A percentile compares a stretch with the other conserved stretches of the same genome.
phyloP scores from a whole-genome alignment of 2,797 vertebrate species.

The Epinephelus coioides region DNA sequence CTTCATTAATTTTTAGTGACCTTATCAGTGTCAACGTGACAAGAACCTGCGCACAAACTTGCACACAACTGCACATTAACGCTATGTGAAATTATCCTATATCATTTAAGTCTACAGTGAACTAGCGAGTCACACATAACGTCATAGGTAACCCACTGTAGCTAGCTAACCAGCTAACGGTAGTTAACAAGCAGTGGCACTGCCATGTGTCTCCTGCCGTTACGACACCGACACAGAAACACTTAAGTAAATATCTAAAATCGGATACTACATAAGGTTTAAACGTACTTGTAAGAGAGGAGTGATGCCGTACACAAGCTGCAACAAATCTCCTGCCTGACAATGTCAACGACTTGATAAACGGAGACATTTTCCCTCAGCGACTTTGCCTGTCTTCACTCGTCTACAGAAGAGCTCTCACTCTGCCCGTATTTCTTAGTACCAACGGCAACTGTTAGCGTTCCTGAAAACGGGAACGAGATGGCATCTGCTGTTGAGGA shows the following conservation, averaged over 20 bases:
- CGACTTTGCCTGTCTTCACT: not conserved
- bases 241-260: not conserved
- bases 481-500: fast-evolving
- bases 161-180: not conserved
- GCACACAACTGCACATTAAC: not conserved
- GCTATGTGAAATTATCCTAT: not conserved
- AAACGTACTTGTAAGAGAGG: conserved; percentile 74
- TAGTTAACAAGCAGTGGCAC: not conserved
- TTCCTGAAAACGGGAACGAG: not conserved
- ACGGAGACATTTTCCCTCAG: conserved; percentile 52
- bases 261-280: fast-evolving
- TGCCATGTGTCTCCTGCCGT: not conserved
- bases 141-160: not conserved
- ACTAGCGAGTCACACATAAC: too few species aligned
- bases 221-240: not conserved
- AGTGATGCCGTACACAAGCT: conserved; percentile 46
- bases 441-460: fast-evolving
- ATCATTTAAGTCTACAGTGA: too few species aligned
- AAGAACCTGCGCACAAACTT: not conserved
- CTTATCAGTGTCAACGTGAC: not conserved
- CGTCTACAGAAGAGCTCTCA: conserved; percentile 22
- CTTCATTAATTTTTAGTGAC: not conserved
- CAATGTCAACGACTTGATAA: conserved; percentile 37
- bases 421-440: not conserved
- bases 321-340: conserved; percentile 1